Evolutionary conservation across 2,113 vertebrate species (phyloP).

Genomic region (Ivindomyrus marchei): DNA sequence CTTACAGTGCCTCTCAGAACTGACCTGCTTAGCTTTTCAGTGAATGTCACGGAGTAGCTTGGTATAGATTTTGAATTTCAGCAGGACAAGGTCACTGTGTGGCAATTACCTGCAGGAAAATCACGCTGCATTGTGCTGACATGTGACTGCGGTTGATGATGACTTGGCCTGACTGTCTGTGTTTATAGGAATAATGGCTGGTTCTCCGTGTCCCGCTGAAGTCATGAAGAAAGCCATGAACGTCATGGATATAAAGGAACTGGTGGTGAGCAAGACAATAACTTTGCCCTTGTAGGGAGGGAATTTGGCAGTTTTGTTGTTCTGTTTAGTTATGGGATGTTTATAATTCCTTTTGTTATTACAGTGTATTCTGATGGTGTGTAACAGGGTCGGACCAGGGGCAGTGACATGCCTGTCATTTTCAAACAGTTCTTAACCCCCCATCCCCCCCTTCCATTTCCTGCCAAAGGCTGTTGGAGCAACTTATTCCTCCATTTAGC

Average conservation of each 20-base stretch:
- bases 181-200: constrained; percentile 68
- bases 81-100: background rate
- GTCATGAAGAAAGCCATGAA: constrained; percentile 57
- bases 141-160: background rate
- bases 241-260: constrained; percentile 59
- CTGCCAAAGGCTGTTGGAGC: background rate
- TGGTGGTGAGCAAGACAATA: constrained; percentile 64
- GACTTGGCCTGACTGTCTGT: background rate
- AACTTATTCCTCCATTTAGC: background rate
- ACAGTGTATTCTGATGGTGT: background rate
- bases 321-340: background rate
- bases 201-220: constrained; percentile 75
- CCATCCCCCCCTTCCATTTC: background rate
- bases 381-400: background rate
- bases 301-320: background rate
- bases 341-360: background rate
- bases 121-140: background rate
- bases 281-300: background rate
- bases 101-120: background rate
- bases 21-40: background rate
- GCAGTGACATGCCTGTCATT: background rate
- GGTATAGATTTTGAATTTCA: background rate
- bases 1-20: background rate
- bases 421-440: background rate
- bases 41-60: background rate